Evolutionary conservation across 1,140 invertebrate genomes (phyloP).

Genomic region (Theocolax elegans): DNA sequence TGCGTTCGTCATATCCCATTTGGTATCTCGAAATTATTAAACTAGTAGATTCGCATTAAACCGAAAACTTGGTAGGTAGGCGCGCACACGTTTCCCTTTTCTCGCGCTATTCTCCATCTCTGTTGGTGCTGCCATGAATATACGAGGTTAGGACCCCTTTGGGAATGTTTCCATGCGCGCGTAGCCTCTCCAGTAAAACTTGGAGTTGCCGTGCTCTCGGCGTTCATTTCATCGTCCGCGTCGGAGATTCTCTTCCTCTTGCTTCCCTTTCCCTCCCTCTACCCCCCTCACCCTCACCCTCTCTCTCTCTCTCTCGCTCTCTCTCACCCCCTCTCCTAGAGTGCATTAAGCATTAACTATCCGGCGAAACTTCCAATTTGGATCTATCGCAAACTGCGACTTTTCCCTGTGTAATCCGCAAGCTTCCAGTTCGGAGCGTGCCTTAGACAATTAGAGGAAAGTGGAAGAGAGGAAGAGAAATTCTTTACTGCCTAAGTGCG

Average conservation of each 20-base stretch:
- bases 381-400: conserved; percentile 20
- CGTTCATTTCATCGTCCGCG: conserved; percentile 6
- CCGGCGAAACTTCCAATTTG: conserved; percentile 21
- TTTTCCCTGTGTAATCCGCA: background rate
- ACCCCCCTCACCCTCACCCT: background rate
- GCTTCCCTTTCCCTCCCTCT: too few relatives aligned
- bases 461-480: too few relatives aligned
- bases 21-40: too few relatives aligned
- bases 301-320: too few relatives aligned
- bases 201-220: background rate
- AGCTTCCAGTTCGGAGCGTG: background rate
- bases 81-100: background rate
- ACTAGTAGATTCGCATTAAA: conserved; percentile 22
- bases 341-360: conserved; percentile 27
- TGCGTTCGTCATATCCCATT: too few relatives aligned
- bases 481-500: too few relatives aligned
- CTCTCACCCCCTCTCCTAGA: background rate
- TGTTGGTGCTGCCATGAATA: conserved; percentile 38
- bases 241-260: conserved; percentile 10
- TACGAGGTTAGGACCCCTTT: conserved; percentile 40
- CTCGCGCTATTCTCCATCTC: conserved; percentile 7
- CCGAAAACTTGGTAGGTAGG: conserved; percentile 2
- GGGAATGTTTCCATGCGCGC: conserved; percentile 43
- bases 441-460: conserved; percentile 27
- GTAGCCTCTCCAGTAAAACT: background rate